Conservation (phyloP, 2,113 vertebrate species). For the Etheostoma spectabile region DNA sequence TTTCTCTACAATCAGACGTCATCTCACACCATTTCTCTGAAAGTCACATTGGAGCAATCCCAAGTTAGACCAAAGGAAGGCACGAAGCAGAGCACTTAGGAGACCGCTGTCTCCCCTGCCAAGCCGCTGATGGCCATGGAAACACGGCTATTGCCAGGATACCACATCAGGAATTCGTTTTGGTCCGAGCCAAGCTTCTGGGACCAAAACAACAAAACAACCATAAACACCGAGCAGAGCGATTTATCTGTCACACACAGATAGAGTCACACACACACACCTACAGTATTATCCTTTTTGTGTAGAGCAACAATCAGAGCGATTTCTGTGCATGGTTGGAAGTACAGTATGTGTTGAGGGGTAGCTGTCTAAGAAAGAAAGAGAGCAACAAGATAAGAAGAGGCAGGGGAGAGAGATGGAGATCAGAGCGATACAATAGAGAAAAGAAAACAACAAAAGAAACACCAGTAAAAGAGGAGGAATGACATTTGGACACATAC, state of each 20-base stretch:
- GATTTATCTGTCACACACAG: constrained; percentile 55
- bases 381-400: not conserved
- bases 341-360: not conserved
- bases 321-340: constrained; percentile 32
- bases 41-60: constrained; percentile 30
- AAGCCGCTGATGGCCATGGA: constrained; percentile 50
- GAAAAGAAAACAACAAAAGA: not conserved
- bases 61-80: constrained; percentile 45
- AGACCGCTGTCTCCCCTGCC: constrained; percentile 57
- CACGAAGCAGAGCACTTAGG: constrained; percentile 61
- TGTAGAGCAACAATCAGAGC: constrained; percentile 13
- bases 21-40: constrained; percentile 40
- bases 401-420: not conserved
- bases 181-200: constrained; percentile 43
- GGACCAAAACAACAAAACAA: constrained; percentile 56
- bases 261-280: constrained; percentile 12
- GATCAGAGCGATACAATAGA: not conserved
- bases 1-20: constrained; percentile 39
- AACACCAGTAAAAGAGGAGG: not conserved
- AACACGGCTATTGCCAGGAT: constrained; percentile 61
- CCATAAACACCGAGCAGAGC: constrained; percentile 46
- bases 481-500: constrained; percentile 2
- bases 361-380: not conserved
- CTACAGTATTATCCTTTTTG: constrained; percentile 9
- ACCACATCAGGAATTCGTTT: constrained; percentile 66